phyloP scores from a whole-genome alignment of 2,888 invertebrate species.

The Diaphora mendica region DNA sequence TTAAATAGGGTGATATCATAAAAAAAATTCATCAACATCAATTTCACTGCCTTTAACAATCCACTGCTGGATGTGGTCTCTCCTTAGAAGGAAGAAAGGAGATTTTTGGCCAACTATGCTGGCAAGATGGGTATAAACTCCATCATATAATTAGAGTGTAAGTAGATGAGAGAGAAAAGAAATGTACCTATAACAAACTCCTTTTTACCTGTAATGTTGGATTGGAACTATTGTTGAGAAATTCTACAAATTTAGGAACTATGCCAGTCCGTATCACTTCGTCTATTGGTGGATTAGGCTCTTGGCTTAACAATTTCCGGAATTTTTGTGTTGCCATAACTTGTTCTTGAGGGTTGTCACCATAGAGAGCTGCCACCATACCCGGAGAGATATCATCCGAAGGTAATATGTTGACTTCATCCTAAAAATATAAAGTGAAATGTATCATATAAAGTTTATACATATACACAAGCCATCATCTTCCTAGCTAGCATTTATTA shows the following conservation, averaged over 20 bases:
- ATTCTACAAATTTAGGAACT: slow-evolving; percentile 97
- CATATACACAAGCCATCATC: neutral
- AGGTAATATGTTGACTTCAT: slow-evolving; percentile 75
- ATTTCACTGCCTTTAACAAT: too few species aligned
- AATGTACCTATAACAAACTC: neutral
- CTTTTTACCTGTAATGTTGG: slow-evolving; percentile 92
- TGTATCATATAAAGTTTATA: too few species aligned
- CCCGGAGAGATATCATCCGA: slow-evolving; percentile 89
- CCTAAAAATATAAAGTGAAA: slow-evolving; percentile 63
- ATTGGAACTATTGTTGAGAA: slow-evolving; percentile 93
- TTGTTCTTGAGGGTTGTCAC: slow-evolving; percentile 91
- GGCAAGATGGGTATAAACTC: too few species aligned
- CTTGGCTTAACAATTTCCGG: slow-evolving; percentile 96
- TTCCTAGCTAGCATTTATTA: too few species aligned
- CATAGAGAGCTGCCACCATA: slow-evolving; percentile 95
- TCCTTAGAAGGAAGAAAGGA: too few species aligned
- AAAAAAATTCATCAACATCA: too few species aligned
- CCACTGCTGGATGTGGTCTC: too few species aligned
- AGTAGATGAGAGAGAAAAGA: neutral
- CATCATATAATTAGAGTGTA: too few species aligned
- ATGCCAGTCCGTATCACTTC: slow-evolving; percentile 98
- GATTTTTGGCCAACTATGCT: too few species aligned
- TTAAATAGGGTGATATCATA: too few species aligned
- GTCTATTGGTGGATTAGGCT: slow-evolving; percentile 98
- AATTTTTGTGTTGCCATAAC: slow-evolving; percentile 96